Base-by-base conservation (phyloP, 2,113 vertebrate species). In the Scopus umbretta region DNA sequence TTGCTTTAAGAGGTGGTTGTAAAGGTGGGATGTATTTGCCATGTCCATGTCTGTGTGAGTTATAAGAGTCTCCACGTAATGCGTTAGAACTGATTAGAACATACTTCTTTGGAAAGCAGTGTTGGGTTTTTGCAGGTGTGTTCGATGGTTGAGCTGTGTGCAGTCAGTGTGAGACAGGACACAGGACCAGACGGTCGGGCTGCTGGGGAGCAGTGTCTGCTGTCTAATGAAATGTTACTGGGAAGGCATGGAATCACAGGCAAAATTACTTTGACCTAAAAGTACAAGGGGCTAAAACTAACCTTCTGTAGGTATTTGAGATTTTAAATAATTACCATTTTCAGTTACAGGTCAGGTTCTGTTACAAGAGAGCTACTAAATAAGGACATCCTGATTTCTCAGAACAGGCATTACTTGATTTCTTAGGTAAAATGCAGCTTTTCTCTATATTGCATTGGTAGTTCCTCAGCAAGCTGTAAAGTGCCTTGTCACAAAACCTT, bases 41-140 rank as follows among this genome's bases (percentile, higher is more conserved):
- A 0, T 21, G 7, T 66, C 26, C 5, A 0, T 21, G 7, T 66
- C 26, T 4, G 0, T 4, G 3, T 27, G 36, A 26, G 21, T 36
- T 74, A 8, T 58, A 45, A 58, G 61, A 89, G 62, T 40, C 47
- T 40, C 36, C 71, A 52, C 7, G 6, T 27, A 7, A 36, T 34
- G 47, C 25, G 20, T 82, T 76, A 27, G 62, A 85, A 38, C 27
- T 58, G 27, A 55, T 49, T 10, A 29, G n/a, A 63, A 43, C 1
- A 0, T 34, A 14, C 3, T 63, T 56, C 13, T 68, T 68, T 1
- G 1, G 61, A 29, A 75, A 61, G 17, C 2, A 1, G 7, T 3
- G 20, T 16, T 85, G 34, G 14, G 11, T 81, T 88, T 88, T 36
- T 61, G 43, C 12, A 15, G 19, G 10, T 49, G 50, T 53, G 29